phyloP scores from a whole-genome alignment of 1,140 invertebrate genomes.

The Macrobrachium nipponense region DNA sequence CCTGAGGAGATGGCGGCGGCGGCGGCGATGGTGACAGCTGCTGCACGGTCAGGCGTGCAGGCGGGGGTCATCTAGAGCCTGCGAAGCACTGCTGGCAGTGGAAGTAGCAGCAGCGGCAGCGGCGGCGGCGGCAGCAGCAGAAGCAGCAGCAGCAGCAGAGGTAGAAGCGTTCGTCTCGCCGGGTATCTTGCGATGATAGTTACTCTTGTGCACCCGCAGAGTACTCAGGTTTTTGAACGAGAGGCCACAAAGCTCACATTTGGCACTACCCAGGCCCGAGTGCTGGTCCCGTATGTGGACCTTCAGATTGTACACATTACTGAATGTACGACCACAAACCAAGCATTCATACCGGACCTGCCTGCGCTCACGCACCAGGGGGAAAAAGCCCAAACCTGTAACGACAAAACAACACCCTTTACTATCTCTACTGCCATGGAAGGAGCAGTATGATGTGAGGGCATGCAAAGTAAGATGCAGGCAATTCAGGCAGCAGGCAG shows the following conservation, averaged over 20 bases:
- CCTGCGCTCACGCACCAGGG: conserved; percentile 56
- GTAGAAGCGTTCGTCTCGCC: conserved; percentile 6
- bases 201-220: conserved; percentile 62
- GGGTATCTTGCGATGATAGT: conserved; percentile 55
- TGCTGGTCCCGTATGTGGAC: conserved; percentile 58
- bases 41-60: conserved; percentile 59
- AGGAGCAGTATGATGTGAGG: conserved; percentile 46
- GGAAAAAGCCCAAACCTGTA: conserved; percentile 61
- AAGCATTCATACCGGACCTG: conserved; percentile 60
- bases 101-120: conserved; percentile 39
- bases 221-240: conserved; percentile 63
- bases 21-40: conserved; percentile 18
- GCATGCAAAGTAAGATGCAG: conserved; percentile 58
- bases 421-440: conserved; percentile 56
- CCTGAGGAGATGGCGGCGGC: conserved; percentile 25
- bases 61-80: conserved; percentile 50
- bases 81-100: background rate
- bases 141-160: conserved; percentile 27
- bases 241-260: conserved; percentile 62
- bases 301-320: conserved; percentile 60
- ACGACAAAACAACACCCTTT: conserved; percentile 60
- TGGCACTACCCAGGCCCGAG: conserved; percentile 54
- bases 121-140: conserved; percentile 35
- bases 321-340: conserved; percentile 59
- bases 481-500: conserved; percentile 57